phyloP scores from a whole-genome alignment of 2,888 invertebrate species.

The Drosophila vallismaia region DNA sequence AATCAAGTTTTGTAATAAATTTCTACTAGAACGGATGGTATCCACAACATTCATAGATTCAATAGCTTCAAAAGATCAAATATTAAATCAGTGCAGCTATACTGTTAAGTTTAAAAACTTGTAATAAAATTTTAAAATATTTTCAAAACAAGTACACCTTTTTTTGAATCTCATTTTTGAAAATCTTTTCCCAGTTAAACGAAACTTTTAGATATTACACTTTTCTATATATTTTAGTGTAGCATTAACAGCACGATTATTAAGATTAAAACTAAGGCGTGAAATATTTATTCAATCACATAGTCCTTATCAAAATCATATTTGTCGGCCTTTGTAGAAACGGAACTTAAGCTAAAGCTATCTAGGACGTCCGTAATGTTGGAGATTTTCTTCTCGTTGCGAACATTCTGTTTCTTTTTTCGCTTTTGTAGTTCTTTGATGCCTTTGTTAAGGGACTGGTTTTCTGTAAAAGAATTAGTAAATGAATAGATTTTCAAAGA shows the following conservation, averaged over 20 bases:
- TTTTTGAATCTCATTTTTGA: conserved; percentile 41
- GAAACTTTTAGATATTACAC: conserved; percentile 17
- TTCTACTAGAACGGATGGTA: too few species aligned
- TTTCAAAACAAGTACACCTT: conserved; percentile 44
- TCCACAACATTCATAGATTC: too few species aligned
- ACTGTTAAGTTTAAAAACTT: conserved; percentile 77
- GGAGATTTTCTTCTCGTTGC: conserved; percentile 87
- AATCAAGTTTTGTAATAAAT: neutral
- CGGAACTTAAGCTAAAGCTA: conserved; percentile 81
- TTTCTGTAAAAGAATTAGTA: conserved; percentile 67
- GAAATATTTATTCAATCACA: conserved; percentile 68
- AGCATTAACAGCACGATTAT: conserved; percentile 21
- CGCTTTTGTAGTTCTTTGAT: conserved; percentile 85
- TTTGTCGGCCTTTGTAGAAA: conserved; percentile 70
- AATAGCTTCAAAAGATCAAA: too few species aligned
- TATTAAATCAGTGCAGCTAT: conserved; percentile 63
- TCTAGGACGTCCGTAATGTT: conserved; percentile 88
- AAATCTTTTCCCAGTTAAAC: neutral
- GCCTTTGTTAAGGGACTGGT: conserved; percentile 86
- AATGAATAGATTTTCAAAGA: neutral
- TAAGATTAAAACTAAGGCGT: conserved; percentile 41
- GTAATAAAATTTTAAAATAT: conserved; percentile 75
- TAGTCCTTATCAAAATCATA: conserved; percentile 82
- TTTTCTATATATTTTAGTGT: conserved; percentile 21
- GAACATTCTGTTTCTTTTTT: conserved; percentile 85